Conservation (phyloP, 1,140 invertebrate species). For the Eurytemora carolleeae region DNA sequence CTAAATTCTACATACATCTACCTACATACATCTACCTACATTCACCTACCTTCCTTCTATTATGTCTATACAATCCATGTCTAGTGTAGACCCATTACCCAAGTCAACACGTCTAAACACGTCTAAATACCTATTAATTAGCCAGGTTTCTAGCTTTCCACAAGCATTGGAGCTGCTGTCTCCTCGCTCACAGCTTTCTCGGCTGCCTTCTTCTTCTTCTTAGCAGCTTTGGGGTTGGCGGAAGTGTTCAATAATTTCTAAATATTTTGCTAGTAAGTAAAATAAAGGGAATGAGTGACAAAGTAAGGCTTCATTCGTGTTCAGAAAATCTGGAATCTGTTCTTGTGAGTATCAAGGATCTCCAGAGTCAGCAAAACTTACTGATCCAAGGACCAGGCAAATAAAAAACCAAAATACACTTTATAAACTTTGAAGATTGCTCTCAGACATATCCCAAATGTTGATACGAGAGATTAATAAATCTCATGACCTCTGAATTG, state of each 20-base stretch:
- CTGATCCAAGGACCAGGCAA: conserved; percentile 2
- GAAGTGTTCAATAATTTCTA: conserved; percentile 48
- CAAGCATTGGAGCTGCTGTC: neutral
- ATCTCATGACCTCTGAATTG: too few species aligned
- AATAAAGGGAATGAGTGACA: conserved; percentile 15
- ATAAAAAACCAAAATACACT: conserved; percentile 5
- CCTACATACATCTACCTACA: too few species aligned
- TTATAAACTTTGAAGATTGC: neutral
- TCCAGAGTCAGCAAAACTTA: neutral
- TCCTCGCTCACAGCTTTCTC: conserved; percentile 16
- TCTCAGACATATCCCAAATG: too few species aligned
- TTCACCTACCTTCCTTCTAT: too few species aligned
- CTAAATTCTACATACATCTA: too few species aligned
- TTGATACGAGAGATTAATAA: too few species aligned
- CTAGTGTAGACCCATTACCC: too few species aligned
- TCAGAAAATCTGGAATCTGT: too few species aligned
- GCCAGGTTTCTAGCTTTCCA: neutral
- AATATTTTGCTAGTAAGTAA: too few species aligned
- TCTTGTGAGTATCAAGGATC: neutral
- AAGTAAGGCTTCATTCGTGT: neutral
- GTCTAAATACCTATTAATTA: too few species aligned
- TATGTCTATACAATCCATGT: too few species aligned
- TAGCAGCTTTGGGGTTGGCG: conserved; percentile 52
- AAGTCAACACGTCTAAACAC: too few species aligned
- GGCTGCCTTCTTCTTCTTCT: conserved; percentile 58